These are phyloP conservation scores for Osmerus mordax DNA, from an alignment of 2,113 vertebrate genomes.

Conservation along the genomic window DNA sequence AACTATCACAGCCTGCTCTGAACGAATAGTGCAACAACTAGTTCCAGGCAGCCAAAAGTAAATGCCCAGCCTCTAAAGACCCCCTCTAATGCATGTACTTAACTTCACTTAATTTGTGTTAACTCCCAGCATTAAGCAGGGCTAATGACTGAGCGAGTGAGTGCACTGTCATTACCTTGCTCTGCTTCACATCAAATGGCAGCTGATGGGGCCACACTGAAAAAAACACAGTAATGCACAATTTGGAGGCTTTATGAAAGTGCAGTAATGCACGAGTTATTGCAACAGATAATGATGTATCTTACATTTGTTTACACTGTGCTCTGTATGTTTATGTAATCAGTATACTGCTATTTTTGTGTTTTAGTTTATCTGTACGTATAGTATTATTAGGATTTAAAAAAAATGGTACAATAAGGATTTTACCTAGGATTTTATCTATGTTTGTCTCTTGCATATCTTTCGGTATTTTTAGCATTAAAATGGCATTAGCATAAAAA, in stretches of 20 bases:
- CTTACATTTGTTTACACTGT: conserved; percentile 47
- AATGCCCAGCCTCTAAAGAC: conserved; percentile 62
- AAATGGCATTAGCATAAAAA: conserved; percentile 78
- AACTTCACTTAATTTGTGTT: conserved; percentile 74
- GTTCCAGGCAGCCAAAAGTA: conserved; percentile 45
- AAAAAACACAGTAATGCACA: conserved; percentile 52
- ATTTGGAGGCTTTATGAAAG: conserved; percentile 59
- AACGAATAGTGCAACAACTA: conserved; percentile 28
- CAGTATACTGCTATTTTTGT: conserved; percentile 36
- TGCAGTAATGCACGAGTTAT: conserved; percentile 59
- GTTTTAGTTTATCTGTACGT: conserved; percentile 15
- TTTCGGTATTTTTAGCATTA: conserved; percentile 64
- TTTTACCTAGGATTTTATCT: no score
- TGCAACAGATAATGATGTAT: conserved; percentile 55
- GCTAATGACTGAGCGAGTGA: conserved; percentile 67
- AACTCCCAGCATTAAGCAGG: conserved; percentile 66
- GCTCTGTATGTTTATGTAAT: conserved; percentile 41
- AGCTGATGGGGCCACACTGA: conserved; percentile 58
- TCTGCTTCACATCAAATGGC: conserved; percentile 65
- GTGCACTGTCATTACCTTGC: conserved; percentile 69
- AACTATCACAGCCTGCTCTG: conserved; percentile 8
- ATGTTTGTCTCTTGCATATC: conserved; percentile 49
- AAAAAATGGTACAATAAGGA: no score
- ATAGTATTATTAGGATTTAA: conserved; percentile 2
- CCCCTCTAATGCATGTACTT: conserved; percentile 72